A percentile compares a stretch with the other conserved stretches of the same genome.
Conservation (phyloP, 2,888 invertebrate genomes). For the Parnassius orleans region DNA sequence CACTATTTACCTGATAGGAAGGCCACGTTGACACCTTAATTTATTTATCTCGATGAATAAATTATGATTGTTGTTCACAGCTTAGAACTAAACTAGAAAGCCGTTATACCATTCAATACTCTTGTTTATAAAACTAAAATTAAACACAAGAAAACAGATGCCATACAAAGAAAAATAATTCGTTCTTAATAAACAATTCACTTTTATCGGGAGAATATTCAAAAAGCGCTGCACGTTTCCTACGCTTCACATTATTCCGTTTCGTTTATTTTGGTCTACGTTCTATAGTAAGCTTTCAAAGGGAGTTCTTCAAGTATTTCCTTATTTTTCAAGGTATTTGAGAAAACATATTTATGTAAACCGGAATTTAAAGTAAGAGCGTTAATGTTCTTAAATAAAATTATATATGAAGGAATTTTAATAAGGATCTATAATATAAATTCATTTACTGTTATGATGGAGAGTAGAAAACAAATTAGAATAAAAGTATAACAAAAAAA, state of each 20-base stretch:
- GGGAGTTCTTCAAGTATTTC: conserved; percentile 3
- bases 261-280: background rate
- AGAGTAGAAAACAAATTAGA: background rate
- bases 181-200: conserved; percentile 3
- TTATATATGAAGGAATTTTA: too few relatives aligned
- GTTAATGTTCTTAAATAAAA: too few relatives aligned
- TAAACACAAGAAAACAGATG: too few relatives aligned
- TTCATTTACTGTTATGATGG: background rate
- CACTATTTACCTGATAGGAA: too few relatives aligned
- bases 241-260: conserved; percentile 4
- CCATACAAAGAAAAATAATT: conserved; percentile 1
- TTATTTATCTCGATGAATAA: too few relatives aligned
- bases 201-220: background rate
- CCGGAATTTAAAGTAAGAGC: too few relatives aligned
- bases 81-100: too few relatives aligned
- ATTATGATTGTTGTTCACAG: too few relatives aligned
- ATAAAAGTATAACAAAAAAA: too few relatives aligned
- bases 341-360: background rate
- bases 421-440: background rate
- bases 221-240: conserved; percentile 5
- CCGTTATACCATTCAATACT: too few relatives aligned
- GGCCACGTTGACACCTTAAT: too few relatives aligned
- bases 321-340: background rate
- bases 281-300: background rate
- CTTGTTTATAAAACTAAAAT: too few relatives aligned